These are phyloP conservation scores for Gymnoscelis rufifasciata DNA, from an alignment of 2,888 invertebrate genomes.

Conservation along the genomic window DNA sequence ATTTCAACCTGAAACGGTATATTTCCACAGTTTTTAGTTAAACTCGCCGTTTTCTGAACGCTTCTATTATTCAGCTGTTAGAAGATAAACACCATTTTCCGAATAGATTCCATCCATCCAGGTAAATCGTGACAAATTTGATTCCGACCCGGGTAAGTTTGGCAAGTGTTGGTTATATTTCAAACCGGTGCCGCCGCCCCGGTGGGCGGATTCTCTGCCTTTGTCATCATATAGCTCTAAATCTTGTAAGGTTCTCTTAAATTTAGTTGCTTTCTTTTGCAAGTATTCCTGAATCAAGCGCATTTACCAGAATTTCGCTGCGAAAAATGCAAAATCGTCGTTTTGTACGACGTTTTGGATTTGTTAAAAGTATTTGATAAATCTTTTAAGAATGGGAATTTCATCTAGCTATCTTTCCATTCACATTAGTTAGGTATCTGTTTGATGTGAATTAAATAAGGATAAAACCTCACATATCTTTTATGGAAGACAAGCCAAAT, in stretches of 20 bases:
- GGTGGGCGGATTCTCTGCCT: conserved; percentile 49
- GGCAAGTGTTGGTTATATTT: conserved; percentile 58
- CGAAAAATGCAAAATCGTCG: conserved; percentile 1
- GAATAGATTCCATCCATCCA: conserved; percentile 8
- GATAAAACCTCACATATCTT: too few species aligned
- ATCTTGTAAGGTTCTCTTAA: conserved; percentile 57
- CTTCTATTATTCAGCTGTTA: not conserved
- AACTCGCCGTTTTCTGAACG: too few species aligned
- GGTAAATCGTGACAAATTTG: conserved; percentile 39
- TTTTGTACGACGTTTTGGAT: not conserved
- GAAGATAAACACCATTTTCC: not conserved
- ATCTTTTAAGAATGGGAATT: not conserved
- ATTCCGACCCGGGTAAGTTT: conserved; percentile 45
- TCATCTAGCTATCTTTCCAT: too few species aligned
- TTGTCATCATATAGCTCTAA: conserved; percentile 63
- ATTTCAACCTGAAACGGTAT: too few species aligned
- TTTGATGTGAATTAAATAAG: too few species aligned
- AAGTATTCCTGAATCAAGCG: conserved; percentile 19
- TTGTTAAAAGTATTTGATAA: not conserved
- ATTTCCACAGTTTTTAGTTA: too few species aligned
- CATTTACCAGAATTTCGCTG: conserved; percentile 1
- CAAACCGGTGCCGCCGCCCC: conserved; percentile 46
- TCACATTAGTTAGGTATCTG: too few species aligned
- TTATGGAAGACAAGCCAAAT: too few species aligned
- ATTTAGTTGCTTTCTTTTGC: conserved; percentile 54